Base-by-base conservation (phyloP, 1,140 invertebrate species). In the Bombus breviceps region DNA sequence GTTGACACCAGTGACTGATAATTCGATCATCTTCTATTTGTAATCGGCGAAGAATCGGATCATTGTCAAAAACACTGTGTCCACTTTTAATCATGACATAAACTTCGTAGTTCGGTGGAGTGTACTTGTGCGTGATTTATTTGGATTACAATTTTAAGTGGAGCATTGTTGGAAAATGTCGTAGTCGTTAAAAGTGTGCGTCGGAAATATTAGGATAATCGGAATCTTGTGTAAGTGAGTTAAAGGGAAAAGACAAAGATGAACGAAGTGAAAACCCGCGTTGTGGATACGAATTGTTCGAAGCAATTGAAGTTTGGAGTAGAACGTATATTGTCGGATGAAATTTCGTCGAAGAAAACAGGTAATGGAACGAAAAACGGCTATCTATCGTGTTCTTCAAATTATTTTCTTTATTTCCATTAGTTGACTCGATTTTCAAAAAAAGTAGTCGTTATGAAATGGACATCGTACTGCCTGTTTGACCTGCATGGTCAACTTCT, bases 251-350 rank as follows among this genome's bases (percentile, higher is more conserved):
- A 4, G 39, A 25, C 13, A 53, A 72, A 90, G 10, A 91, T 91
- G 86, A 86, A 87, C 47, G 74, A 47, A 25, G 22, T 80, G 8
- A 81, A 81, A 64, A 89, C 88, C 32, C 78, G 83, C 32, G 73
- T 88, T 68, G 59, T 82, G 59, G 85, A 87, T 69, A n/a, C 76
- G n/a, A 84, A 88, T 74, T 87, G 79, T 71, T 91, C 89, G 2
- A 93, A 92, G 69, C 88, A 92, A 47, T 91, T 96, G 22, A 96
- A 95, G 86, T 96, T 96, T 88, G 95, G 96, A 13, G 92, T 96
- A 4, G 96, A 96, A 47, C 91, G 95, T n/a, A 96, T 96, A 90
- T 86, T 96, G 37, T 94, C 95, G 0, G 93, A 93, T 37, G 94
- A 95, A 22, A 90, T 91, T 47, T 89, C 81, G 15, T 37, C 90